Percentiles rank a stretch among this genome's conserved stretches.
Evolutionary conservation across 2,113 vertebrate species (phyloP).

Genomic region (Eptesicus fuscus): DNA sequence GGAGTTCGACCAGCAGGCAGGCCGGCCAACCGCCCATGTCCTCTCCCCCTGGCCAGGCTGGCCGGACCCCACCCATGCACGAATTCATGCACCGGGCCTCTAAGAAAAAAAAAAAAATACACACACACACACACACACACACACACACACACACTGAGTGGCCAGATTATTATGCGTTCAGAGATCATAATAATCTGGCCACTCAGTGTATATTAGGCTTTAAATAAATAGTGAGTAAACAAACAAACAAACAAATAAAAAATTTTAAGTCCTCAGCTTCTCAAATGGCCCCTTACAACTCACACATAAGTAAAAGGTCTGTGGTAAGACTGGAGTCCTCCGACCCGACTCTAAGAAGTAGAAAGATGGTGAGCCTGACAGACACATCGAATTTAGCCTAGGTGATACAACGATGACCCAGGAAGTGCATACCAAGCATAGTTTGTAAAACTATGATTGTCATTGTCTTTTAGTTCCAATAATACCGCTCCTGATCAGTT

Average conservation of each 20-base stretch:
- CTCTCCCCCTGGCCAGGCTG: too few species aligned
- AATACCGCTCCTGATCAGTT: neutral
- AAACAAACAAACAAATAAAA: slow-evolving; percentile 22
- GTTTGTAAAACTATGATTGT: neutral
- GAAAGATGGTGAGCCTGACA: neutral
- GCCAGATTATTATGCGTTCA: too few species aligned
- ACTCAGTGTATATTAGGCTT: neutral
- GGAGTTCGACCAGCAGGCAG: too few species aligned
- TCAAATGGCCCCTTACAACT: neutral
- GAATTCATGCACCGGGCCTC: too few species aligned
- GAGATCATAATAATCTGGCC: too few species aligned
- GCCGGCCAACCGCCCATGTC: too few species aligned
- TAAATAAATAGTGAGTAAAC: neutral
- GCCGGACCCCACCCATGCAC: too few species aligned
- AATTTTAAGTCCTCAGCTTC: neutral
- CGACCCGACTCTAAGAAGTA: neutral
- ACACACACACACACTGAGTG: too few species aligned
- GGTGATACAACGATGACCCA: neutral
- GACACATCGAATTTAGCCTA: neutral
- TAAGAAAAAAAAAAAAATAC: too few species aligned
- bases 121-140: too few species aligned
- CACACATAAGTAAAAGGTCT: neutral
- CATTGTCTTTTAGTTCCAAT: neutral
- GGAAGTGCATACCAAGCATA: neutral
- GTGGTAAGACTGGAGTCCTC: neutral